phyloP scores from a whole-genome alignment of 2,797 vertebrate species.

The Coregonus ussuriensis region DNA sequence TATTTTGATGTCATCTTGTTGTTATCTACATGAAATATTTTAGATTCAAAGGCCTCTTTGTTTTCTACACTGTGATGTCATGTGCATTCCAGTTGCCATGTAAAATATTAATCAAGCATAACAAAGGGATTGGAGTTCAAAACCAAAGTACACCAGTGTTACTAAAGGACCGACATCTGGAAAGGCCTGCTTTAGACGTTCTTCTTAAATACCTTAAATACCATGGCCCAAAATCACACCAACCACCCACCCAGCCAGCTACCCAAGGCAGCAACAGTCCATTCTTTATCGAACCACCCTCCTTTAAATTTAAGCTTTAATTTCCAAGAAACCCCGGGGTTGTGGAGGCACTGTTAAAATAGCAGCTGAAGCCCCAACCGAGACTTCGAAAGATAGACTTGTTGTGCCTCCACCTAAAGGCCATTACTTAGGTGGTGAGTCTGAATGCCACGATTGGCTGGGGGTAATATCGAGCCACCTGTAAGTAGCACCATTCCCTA shows the following conservation, averaged over 20 bases:
- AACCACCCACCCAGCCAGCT: neutral
- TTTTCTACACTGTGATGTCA: constrained; percentile 17
- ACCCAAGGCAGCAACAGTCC: constrained; percentile 1
- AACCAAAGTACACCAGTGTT: constrained; percentile 3
- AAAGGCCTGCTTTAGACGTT: constrained; percentile 26
- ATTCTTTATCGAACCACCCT: constrained; percentile 31
- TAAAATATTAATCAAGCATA: constrained; percentile 1
- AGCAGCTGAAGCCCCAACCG: constrained; percentile 34
- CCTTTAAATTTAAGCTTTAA: constrained; percentile 44
- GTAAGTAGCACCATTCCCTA: constrained; percentile 58
- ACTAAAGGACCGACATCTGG: constrained; percentile 12
- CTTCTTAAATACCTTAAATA: constrained; percentile 13
- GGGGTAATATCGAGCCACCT: constrained; percentile 54
- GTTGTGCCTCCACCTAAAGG: constrained; percentile 44
- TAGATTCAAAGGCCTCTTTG: constrained; percentile 4
- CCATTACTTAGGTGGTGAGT: constrained; percentile 57
- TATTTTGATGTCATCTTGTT: constrained; percentile 1
- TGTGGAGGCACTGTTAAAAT: constrained; percentile 32
- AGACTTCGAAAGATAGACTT: constrained; percentile 50
- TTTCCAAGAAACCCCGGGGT: constrained; percentile 32
- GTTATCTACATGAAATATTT: neutral
- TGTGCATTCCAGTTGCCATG: constrained; percentile 2
- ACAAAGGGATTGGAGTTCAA: constrained; percentile 3
- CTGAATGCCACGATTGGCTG: constrained; percentile 12
- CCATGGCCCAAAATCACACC: constrained; percentile 1